Evolutionary conservation across 1,140 invertebrate species (phyloP).

Genomic region (Rhopalosiphum padi): DNA sequence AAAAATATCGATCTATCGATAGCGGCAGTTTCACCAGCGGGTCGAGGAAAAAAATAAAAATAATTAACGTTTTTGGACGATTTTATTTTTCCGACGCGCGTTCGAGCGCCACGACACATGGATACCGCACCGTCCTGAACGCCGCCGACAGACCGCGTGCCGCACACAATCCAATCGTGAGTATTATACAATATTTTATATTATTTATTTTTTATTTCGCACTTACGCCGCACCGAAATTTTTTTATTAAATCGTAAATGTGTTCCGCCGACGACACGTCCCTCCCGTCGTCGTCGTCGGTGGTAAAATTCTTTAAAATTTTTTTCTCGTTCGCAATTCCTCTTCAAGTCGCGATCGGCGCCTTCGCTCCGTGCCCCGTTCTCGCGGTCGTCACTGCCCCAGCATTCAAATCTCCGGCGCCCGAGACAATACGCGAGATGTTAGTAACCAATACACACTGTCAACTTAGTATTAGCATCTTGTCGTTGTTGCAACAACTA

Average conservation of each 20-base stretch:
- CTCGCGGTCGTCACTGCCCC: background rate
- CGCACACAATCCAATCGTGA: background rate
- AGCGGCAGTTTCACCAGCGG: background rate
- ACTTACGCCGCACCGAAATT: background rate
- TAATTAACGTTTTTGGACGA: background rate
- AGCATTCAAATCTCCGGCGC: constrained; percentile 42
- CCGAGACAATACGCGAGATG: constrained; percentile 23
- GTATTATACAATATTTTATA: background rate
- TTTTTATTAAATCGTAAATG: background rate
- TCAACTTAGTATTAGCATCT: constrained; percentile 47
- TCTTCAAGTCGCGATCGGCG: background rate
- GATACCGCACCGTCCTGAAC: background rate
- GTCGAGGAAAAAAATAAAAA: background rate
- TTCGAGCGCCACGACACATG: background rate
- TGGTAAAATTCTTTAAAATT: background rate
- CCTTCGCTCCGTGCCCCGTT: background rate
- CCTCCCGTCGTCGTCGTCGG: too few relatives aligned
- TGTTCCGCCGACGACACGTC: background rate
- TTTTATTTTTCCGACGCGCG: background rate
- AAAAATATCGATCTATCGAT: background rate
- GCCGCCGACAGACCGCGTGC: background rate
- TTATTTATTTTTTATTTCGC: background rate
- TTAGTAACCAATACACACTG: constrained; percentile 44
- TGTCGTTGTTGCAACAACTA: constrained; percentile 18
- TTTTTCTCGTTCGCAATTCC: background rate